phyloP scores from a whole-genome alignment of 37 sponge, comb jelly and placozoan genomes.

The Halisarca cf. caerulea region DNA sequence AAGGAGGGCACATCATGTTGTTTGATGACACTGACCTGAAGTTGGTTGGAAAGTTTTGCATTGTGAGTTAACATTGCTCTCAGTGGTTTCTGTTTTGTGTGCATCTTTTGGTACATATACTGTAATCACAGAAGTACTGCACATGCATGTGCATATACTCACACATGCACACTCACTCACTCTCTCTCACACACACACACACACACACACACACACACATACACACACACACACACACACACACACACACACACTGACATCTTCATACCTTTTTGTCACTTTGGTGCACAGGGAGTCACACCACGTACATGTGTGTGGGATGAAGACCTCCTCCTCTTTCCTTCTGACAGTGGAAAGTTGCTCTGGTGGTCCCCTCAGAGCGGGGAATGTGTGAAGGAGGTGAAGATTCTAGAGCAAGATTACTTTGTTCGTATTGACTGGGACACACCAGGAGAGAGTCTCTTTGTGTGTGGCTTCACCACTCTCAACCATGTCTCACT shows the following conservation, averaged over 20 bases:
- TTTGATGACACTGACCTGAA: constrained; percentile 27
- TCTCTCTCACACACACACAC: too few species aligned
- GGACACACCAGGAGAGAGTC: constrained; percentile 28
- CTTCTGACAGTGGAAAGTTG: constrained; percentile 58
- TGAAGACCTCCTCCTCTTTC: constrained; percentile 43
- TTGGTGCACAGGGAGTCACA: constrained; percentile 48
- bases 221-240: too few species aligned
- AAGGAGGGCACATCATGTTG: constrained; percentile 48
- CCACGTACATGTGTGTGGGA: constrained; percentile 70
- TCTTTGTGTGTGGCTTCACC: constrained; percentile 73
- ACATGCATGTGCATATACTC: too few species aligned
- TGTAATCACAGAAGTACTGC: too few species aligned
- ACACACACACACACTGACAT: too few species aligned
- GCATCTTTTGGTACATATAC: too few species aligned
- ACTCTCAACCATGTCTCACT: constrained; percentile 29
- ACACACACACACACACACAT: too few species aligned
- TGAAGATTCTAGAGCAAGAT: constrained; percentile 25
- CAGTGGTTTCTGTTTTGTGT: too few species aligned
- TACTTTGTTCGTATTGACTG: constrained; percentile 42
- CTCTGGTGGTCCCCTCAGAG: constrained; percentile 56
- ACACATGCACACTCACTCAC: too few species aligned
- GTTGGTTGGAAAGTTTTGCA: not conserved
- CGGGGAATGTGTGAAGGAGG: constrained; percentile 28
- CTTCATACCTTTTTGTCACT: too few species aligned
- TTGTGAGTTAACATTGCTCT: constrained; percentile 5